Conservation (phyloP, 2,888 invertebrate genomes). For the Xestobium rufovillosum region DNA sequence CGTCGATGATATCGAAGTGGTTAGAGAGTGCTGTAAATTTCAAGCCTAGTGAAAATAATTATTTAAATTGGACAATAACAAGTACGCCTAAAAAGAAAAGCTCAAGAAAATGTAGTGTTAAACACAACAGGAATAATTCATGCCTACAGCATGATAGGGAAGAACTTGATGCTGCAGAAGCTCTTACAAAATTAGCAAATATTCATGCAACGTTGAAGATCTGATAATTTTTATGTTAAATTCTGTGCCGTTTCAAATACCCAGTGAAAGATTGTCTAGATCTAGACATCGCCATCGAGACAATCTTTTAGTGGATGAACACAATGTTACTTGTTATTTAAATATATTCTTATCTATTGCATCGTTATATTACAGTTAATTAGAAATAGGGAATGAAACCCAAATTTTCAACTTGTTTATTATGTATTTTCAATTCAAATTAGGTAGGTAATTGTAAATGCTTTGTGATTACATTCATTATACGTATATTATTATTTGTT, state of each 20-base stretch:
- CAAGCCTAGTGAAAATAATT: conserved; percentile 63
- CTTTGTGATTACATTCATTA: too few relatives aligned
- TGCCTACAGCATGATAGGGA: conserved; percentile 54
- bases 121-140: conserved; percentile 15
- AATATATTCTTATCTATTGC: neutral
- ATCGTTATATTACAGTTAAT: too few relatives aligned
- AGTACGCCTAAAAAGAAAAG: conserved; percentile 34
- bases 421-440: too few relatives aligned
- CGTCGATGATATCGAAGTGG: conserved; percentile 65
- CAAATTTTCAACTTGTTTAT: too few relatives aligned
- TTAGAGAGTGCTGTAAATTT: conserved; percentile 67
- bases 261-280: too few relatives aligned
- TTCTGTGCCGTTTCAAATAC: too few relatives aligned
- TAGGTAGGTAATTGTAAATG: too few relatives aligned
- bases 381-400: too few relatives aligned
- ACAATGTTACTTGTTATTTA: neutral
- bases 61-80: conserved; percentile 54
- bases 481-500: too few relatives aligned
- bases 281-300: too few relatives aligned
- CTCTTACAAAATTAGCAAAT: conserved; percentile 59
- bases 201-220: conserved; percentile 21
- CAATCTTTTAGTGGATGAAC: too few relatives aligned
- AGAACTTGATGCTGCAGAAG: conserved; percentile 70
- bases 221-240: too few relatives aligned
- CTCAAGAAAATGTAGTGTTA: conserved; percentile 23